Base-by-base conservation (phyloP, 2,113 vertebrate genomes). In the Psittacus erithacus region DNA sequence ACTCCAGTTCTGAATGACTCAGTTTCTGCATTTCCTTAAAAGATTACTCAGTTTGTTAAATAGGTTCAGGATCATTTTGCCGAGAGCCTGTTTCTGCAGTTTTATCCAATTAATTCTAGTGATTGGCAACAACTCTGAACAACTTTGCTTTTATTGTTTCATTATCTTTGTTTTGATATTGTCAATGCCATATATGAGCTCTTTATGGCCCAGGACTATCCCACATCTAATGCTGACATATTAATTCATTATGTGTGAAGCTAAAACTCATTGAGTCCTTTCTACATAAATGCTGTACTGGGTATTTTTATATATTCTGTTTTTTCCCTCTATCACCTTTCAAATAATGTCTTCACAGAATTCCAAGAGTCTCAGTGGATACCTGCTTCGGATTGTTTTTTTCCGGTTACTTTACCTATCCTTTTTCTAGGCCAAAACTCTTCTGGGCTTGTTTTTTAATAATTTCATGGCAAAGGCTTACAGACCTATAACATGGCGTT, bases 11-110 rank as follows among this genome's bases (percentile, higher is more conserved):
- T 38, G 57, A 92, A 82, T 68, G 76, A 90, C 33, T 93, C 86
- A 53, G 60, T 92, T 96, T 92, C 76, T 33, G 13, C 50, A 18
- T 84, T 90, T 94, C 68, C 73, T 83, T 90, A 53, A 73, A 62
- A 83, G 52, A 77, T 88, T 87, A 53, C 33, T 91, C 76, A 52
- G 49, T 33, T 14, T 49, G 43, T 59, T 83, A 71, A 92, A 67
- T 6, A 88, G 39, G 15, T 47, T 77, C 23, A 59, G 65, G 74
- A 50, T 44, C 2, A 0, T 87, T 90, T 85, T 85, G 39, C 52
- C 1, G 5, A 60, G 33, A 62, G 38, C 68, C 67, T 68, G 50
- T 78, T 93, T 86, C 73, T 2, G 7, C 52, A 50, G 46, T 91
- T 95, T 91, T 81, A 78, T 64, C 11, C 68, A 33, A 27, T 43